Percentiles rank a stretch among this genome's conserved stretches.
Conservation (phyloP, 2,797 vertebrate species). For the Sebastes vulpes region DNA sequence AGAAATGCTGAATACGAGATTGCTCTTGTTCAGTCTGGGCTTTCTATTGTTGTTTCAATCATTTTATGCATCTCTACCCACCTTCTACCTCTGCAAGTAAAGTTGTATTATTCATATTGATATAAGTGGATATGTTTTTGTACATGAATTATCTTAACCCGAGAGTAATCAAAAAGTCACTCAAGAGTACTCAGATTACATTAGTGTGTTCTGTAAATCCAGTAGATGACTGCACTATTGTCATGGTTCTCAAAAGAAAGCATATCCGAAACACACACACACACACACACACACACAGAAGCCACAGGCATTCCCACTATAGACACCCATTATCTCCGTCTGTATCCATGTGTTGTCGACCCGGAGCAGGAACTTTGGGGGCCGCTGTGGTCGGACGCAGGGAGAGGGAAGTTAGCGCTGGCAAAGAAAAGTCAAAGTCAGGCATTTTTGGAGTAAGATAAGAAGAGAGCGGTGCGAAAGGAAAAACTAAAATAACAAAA, state of each 20-base stretch:
- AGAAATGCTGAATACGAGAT: neutral
- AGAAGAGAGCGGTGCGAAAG: slow-evolving; percentile 80
- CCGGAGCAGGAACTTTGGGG: slow-evolving; percentile 76
- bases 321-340: slow-evolving; percentile 72
- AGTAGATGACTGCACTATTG: slow-evolving; percentile 6
- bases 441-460: slow-evolving; percentile 86
- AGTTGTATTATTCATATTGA: neutral
- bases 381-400: slow-evolving; percentile 72
- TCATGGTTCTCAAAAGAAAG: slow-evolving; percentile 30
- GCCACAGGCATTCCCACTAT: slow-evolving; percentile 77
- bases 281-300: slow-evolving; percentile 37
- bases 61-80: neutral
- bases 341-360: slow-evolving; percentile 70
- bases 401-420: slow-evolving; percentile 77
- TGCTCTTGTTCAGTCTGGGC: neutral
- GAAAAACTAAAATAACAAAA: slow-evolving; percentile 86
- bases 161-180: neutral
- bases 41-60: neutral
- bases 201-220: neutral
- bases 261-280: slow-evolving; percentile 23
- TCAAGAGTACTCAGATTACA: neutral
- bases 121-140: neutral
- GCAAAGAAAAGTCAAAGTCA: slow-evolving; percentile 79
- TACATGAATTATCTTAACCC: neutral
- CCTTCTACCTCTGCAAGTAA: neutral